A percentile compares a stretch with the other conserved stretches of the same genome.
phyloP scores from a whole-genome alignment of 1,140 invertebrate species.

The Eumaeus atala region DNA sequence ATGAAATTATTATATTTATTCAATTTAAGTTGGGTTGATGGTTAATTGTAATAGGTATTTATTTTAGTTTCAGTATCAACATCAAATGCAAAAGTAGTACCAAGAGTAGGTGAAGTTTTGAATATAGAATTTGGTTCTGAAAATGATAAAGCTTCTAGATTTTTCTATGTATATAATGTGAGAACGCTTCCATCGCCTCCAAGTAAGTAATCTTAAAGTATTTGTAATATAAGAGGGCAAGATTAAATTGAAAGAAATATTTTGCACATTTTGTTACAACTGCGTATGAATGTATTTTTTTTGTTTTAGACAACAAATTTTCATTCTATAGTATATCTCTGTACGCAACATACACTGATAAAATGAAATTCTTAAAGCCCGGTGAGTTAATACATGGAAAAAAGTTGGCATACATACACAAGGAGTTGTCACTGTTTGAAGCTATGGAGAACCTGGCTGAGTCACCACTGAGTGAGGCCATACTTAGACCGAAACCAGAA shows the following conservation, averaged over 20 bases:
- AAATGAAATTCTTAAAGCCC: constrained; percentile 36
- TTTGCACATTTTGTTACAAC: neutral
- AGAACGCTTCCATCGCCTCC: constrained; percentile 41
- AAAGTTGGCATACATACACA: constrained; percentile 51
- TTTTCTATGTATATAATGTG: constrained; percentile 57
- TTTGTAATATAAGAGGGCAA: too few species aligned
- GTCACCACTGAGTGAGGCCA: constrained; percentile 47
- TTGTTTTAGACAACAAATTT: constrained; percentile 47
- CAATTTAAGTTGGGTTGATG: too few species aligned
- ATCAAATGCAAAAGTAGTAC: constrained; percentile 34
- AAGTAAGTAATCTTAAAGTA: constrained; percentile 36
- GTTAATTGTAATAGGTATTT: constrained; percentile 10
- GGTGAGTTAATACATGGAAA: constrained; percentile 40
- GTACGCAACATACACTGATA: constrained; percentile 42
- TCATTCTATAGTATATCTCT: constrained; percentile 45
- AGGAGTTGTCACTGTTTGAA: constrained; percentile 56
- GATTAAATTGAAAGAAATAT: neutral
- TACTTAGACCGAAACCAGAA: constrained; percentile 42
- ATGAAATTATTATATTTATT: too few species aligned
- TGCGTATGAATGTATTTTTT: constrained; percentile 6
- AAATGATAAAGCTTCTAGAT: constrained; percentile 33
- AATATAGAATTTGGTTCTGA: constrained; percentile 43
- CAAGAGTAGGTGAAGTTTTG: constrained; percentile 50
- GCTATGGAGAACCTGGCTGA: constrained; percentile 51
- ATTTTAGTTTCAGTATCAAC: constrained; percentile 47